Conservation (phyloP, 2,888 invertebrate genomes). For the Drosophila borealis region DNA sequence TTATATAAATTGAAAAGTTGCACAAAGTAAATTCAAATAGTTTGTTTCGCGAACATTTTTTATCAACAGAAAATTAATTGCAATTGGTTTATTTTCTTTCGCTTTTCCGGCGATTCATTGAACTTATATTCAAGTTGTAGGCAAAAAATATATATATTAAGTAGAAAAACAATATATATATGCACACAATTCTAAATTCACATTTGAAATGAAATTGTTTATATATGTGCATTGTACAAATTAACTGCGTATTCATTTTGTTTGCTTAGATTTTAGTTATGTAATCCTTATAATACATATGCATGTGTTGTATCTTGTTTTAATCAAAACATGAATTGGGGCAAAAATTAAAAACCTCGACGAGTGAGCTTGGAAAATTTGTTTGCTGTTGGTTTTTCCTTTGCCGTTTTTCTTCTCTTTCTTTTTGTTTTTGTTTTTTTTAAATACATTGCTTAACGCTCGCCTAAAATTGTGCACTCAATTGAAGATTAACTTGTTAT, state of each 20-base stretch:
- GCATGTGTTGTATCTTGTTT: slow-evolving; percentile 13
- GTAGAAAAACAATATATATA: slow-evolving; percentile 47
- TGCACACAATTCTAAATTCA: slow-evolving; percentile 66
- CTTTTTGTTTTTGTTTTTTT: slow-evolving; percentile 2
- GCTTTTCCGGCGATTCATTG: slow-evolving; percentile 17
- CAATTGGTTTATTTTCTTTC: slow-evolving; percentile 34
- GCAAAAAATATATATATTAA: slow-evolving; percentile 56
- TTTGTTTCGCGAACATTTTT: slow-evolving; percentile 23
- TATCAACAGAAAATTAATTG: slow-evolving; percentile 53
- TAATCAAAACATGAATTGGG: slow-evolving; percentile 2
- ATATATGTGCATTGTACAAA: slow-evolving; percentile 35
- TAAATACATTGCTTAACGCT: slow-evolving; percentile 34
- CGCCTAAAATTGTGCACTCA: slow-evolving; percentile 45
- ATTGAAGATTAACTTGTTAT: slow-evolving; percentile 37
- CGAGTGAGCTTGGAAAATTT: slow-evolving; percentile 66
- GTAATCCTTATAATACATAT: slow-evolving; percentile 58
- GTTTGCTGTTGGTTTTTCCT: slow-evolving; percentile 34
- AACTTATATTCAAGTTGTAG: slow-evolving; percentile 73
- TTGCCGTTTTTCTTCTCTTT: slow-evolving; percentile 22
- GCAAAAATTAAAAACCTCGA: slow-evolving; percentile 66
- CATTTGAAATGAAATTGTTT: slow-evolving; percentile 68
- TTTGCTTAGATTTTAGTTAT: slow-evolving; percentile 33
- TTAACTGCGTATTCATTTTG: slow-evolving; percentile 20
- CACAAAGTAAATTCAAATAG: slow-evolving; percentile 58
- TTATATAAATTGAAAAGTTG: slow-evolving; percentile 43